Conservation (phyloP, 2,113 vertebrate genomes). For the Acinonyx jubatus region DNA sequence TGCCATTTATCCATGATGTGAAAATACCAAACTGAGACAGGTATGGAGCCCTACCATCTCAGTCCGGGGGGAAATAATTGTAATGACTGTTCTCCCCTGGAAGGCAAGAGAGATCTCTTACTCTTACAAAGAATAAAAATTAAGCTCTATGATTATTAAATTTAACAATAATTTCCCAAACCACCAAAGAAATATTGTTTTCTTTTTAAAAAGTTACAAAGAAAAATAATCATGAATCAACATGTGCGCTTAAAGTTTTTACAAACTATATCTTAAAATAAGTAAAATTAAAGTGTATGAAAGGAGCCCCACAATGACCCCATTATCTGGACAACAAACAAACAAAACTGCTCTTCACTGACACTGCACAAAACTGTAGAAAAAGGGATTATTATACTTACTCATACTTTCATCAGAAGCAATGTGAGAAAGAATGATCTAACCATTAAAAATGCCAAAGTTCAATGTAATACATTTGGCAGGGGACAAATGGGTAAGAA, state of each 20-base stretch:
- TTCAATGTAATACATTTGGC: neutral
- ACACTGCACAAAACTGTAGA: neutral
- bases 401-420: neutral
- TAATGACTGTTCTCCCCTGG: neutral
- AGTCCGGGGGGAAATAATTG: neutral
- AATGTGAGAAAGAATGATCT: neutral
- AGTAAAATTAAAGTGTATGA: slow-evolving; percentile 11
- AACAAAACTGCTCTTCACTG: neutral
- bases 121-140: neutral
- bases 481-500: neutral
- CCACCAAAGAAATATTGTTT: neutral
- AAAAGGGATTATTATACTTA: neutral
- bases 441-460: neutral
- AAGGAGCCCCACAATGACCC: neutral
- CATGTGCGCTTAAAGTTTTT: neutral
- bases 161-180: neutral
- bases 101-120: neutral
- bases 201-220: neutral
- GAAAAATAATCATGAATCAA: neutral
- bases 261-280: neutral
- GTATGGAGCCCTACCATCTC: neutral
- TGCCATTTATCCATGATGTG: neutral
- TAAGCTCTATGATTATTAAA: slow-evolving; percentile 10
- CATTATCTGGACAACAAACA: neutral
- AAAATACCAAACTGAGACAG: neutral